Evolutionary conservation across 2,888 invertebrate species (phyloP), one percentile per base, ranked within the genome.

Genomic region (Spodoptera exigua): DNA sequence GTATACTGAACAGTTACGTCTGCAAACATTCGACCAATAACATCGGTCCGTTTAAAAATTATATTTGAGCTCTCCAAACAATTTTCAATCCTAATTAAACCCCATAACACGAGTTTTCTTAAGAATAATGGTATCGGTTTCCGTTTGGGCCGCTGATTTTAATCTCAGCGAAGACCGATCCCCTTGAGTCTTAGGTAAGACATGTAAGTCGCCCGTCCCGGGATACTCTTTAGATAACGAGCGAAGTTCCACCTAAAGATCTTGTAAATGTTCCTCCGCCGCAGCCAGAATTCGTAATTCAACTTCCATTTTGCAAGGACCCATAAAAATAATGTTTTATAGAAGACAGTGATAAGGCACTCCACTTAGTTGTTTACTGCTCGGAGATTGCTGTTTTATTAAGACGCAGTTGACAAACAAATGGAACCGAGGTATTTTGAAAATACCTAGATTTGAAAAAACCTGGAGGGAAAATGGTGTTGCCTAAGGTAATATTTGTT

Each of bases 261-360:
- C 79, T 80, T 81, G 81, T 83, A 78, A 83, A 84, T 82, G 81
- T 76, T 75, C 79, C 76, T 78, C 74, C 75, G 61, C 78, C 76
- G 82, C 74, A 67, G 72, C 70, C 66, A 76, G 84, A 83, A 82
- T 85, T 79, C 80, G 77, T 80, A 78, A 82, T 80, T 81, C 73
- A 80, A 79, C 74, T 79, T 80, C 64, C 71, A 75, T 79, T 79
- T 81, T 72, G 61, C 68, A 65, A 61, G 68, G 71, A 54, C 69
- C 67, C 71, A 74, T 80, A 79, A 76, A 78, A 80, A 67, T 76
- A 70, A 78, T 76, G 71, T 70, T 67, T 70, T 75, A 63, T 70
- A 75, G 48, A 70, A 66, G 61, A 59, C 57, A 47, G 55, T 67
- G 70, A 78, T 80, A 78, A 72, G 69, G 61, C 37, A 44, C 64